Base-by-base conservation (phyloP, 2,888 invertebrate genomes). In the Stictocephala bisonia region DNA sequence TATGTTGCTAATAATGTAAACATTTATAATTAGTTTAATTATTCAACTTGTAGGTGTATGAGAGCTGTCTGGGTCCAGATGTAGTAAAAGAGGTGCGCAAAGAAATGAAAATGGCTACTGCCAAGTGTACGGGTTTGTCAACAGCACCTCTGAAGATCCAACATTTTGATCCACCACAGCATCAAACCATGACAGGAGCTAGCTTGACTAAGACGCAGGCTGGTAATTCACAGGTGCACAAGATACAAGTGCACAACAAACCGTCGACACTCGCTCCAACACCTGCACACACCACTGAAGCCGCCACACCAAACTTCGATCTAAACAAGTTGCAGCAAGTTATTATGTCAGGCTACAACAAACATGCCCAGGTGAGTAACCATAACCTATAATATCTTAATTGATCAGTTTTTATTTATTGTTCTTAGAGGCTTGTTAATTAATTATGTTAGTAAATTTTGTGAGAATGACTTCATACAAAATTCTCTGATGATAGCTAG, bases 21-120 rank as follows among this genome's bases (percentile, higher is more conserved):
- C n/a, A n/a, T n/a, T n/a, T n/a, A n/a, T n/a, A n/a, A n/a, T n/a
- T n/a, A n/a, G n/a, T n/a, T n/a, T n/a, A n/a, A n/a, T n/a, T n/a
- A n/a, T n/a, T n/a, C n/a, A n/a, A n/a, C 31, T 9, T 13, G 31
- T 83, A 90, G 90, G 90, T 91, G 79, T 90, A 90, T 80, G 90
- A 91, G 83, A 90, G 90, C 79, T 91, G 91, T 81, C 90, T 90
- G 77, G 90, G 91, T 0, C 85, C 87, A 1, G 89, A 90, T 80
- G 89, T 90, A 0, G 87, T 90, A 2, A 89, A 89, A 80, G 89
- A 90, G 85, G 89, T 90, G 53, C 85, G 90, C 41, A 87, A 87
- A 82, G 91, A 90, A 83, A 88, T 90, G 86, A 89, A 89, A 81
- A 86, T 87, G 18, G 90, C 91, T 0, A 89, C 89, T 77, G 84